These are phyloP conservation scores for Scaptomyza polygonia DNA, from an alignment of 2,888 invertebrate genomes.

Conservation along the genomic window DNA sequence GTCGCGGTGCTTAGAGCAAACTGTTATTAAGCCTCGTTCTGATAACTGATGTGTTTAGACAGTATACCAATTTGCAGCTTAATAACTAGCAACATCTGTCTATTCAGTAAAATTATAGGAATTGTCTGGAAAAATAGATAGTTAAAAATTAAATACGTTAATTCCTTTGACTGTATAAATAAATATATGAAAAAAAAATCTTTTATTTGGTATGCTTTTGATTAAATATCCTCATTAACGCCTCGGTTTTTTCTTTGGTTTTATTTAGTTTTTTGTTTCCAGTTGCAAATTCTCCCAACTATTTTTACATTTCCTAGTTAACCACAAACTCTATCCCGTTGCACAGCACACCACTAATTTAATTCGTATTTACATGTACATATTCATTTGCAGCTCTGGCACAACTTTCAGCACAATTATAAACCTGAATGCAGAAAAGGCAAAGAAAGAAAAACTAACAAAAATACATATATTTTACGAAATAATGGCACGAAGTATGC, in stretches of 20 bases:
- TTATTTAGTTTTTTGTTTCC: no score
- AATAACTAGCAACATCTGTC: not conserved
- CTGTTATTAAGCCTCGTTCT: conserved; percentile 10
- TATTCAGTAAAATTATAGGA: no score
- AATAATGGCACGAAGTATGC: conserved; percentile 31
- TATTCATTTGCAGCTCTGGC: conserved; percentile 51
- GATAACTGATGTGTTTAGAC: conserved; percentile 1
- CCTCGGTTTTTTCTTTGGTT: not conserved
- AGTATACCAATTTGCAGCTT: conserved; percentile 1
- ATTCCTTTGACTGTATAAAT: no score
- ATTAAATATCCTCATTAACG: not conserved
- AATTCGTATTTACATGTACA: conserved; percentile 48
- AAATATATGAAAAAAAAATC: no score
- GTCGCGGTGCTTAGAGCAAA: conserved; percentile 21
- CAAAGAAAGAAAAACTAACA: conserved; percentile 21
- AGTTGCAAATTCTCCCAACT: conserved; percentile 4
- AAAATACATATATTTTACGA: conserved; percentile 28
- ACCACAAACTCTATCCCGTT: not conserved
- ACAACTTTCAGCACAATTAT: conserved; percentile 65
- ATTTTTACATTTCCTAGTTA: conserved; percentile 17
- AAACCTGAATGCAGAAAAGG: conserved; percentile 27
- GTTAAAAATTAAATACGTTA: no score
- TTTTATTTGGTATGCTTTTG: not conserved
- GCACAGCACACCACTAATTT: conserved; percentile 3
- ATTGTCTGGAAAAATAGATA: no score